Percentiles rank a stretch among this genome's conserved stretches.
phyloP scores from a whole-genome alignment of 2,797 vertebrate genomes.

The Orestias chungarensis region DNA sequence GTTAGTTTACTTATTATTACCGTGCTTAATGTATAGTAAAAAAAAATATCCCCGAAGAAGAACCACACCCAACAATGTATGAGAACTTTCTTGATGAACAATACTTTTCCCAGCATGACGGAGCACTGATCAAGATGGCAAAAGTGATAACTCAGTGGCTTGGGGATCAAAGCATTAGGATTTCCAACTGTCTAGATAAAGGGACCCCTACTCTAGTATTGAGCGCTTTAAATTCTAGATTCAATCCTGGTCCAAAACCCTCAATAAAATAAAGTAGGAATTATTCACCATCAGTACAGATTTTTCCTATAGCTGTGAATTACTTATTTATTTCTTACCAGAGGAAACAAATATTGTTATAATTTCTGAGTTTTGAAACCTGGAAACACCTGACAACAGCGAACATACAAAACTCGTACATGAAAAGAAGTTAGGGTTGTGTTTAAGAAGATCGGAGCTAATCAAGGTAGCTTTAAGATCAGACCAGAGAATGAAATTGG shows the following conservation, averaged over 20 bases:
- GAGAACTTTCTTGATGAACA: neutral
- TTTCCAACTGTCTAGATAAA: neutral
- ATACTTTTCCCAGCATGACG: neutral
- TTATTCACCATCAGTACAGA: neutral
- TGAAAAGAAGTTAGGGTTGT: neutral
- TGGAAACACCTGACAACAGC: neutral
- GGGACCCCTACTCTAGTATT: neutral
- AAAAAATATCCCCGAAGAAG: neutral
- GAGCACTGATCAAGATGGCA: neutral
- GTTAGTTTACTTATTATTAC: neutral
- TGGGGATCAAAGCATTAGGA: neutral
- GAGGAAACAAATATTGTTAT: neutral
- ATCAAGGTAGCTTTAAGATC: neutral
- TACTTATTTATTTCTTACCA: neutral
- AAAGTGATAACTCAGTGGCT: neutral
- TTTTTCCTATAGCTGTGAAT: neutral
- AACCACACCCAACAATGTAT: neutral
- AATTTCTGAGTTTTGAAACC: neutral
- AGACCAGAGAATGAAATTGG: constrained; percentile 9
- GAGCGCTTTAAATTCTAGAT: neutral
- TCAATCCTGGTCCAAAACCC: neutral
- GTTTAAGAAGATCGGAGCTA: neutral
- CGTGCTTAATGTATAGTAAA: neutral
- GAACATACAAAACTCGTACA: neutral
- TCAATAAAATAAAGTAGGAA: neutral